Evolutionary conservation across 2,113 vertebrate genomes (phyloP).

Genomic region (Chaenogobius annularis): DNA sequence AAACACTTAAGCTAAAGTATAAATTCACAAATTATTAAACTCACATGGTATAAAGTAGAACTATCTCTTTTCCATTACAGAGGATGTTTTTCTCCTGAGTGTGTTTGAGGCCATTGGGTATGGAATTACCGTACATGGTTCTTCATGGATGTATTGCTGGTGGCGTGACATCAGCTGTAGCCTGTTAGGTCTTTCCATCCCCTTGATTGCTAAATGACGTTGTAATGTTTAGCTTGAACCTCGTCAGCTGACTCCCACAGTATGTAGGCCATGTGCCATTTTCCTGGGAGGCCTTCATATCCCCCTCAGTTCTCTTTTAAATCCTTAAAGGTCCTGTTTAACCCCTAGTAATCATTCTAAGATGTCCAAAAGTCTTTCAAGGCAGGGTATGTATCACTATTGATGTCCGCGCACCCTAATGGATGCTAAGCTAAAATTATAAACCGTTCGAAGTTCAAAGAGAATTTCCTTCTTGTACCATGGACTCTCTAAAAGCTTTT

Average conservation of each 20-base stretch:
- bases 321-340: constrained; percentile 56
- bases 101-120: constrained; percentile 22
- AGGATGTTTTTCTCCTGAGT: no score
- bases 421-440: constrained; percentile 60
- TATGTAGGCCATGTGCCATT: constrained; percentile 47
- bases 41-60: no score
- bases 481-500: constrained; percentile 62
- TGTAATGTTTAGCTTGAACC: constrained; percentile 51
- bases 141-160: constrained; percentile 44
- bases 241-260: constrained; percentile 43
- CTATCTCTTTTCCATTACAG: no score
- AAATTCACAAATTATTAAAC: no score
- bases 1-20: no score
- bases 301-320: constrained; percentile 17
- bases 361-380: constrained; percentile 52
- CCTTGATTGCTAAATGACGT: constrained; percentile 51
- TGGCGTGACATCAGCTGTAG: constrained; percentile 56
- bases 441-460: constrained; percentile 62
- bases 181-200: constrained; percentile 43
- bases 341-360: constrained; percentile 66
- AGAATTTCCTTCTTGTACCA: constrained; percentile 45
- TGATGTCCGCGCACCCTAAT: constrained; percentile 59
- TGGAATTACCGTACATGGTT: constrained; percentile 44
- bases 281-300: constrained; percentile 35
- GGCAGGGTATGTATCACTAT: constrained; percentile 51